Base-by-base conservation (phyloP, 2,888 invertebrate genomes). In the Tridacna crocea region DNA sequence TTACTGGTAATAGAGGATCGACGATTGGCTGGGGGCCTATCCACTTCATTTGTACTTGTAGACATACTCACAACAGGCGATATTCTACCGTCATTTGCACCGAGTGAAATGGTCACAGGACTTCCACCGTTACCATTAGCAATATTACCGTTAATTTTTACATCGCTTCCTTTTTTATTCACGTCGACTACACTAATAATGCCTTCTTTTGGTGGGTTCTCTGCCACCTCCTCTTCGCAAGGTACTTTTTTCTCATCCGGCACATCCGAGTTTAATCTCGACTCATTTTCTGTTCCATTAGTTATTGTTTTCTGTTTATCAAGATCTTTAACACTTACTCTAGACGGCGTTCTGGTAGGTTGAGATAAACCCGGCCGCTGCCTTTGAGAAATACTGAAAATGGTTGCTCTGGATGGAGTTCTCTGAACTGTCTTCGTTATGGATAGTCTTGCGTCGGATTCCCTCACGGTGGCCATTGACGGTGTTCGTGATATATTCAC, bases 291-390 rank as follows among this genome's bases (percentile, higher is more conserved):
- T 19, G 19, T 51, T 66, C 26, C 66, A 26, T 3, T 17, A 36
- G 48, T 75, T 17, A 24, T 48, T 61, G 19, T 15, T 17, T 55
- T 68, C 24, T 36, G 26, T 46, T 60, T 79, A 51, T 74, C 27
- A n/a, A 22, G 60, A 46, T 22, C 46, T 15, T n/a, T 17, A 46
- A 70, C 60, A 36, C 75, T 78, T 26, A 46, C 60, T 36, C 82
- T 74, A 19, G 82, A 77, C 0, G 77, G 77, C 15, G 82, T 75
- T 24, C 82, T 75, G 1, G 58, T 22, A 12, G 77, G 63, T 24
- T 68, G 78, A 19, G 48, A 46, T 10, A 72, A 13, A 36, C 77
- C 75, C 19, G 24, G 72, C 19, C 66, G 63, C 15, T 17, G 68
- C 27, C 47, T 68, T 24, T 24, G 70, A 24, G 24, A 51, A 22